phyloP scores from a whole-genome alignment of 1,140 invertebrate genomes.

The Antheraea pernyi region DNA sequence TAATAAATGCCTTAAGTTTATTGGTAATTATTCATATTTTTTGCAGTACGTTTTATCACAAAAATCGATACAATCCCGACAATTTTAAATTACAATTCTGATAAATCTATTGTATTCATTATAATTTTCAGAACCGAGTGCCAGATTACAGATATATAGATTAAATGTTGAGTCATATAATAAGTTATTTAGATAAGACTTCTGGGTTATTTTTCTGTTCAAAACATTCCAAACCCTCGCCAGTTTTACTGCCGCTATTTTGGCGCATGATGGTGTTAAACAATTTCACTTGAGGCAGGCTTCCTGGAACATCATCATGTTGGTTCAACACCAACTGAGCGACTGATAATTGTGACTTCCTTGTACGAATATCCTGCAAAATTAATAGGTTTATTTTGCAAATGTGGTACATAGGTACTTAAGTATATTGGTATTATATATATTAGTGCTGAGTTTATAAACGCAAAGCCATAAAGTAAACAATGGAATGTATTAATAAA shows the following conservation, averaged over 20 bases:
- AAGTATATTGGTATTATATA: neutral
- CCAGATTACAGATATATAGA: neutral
- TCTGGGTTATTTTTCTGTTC: constrained; percentile 2
- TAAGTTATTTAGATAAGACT: neutral
- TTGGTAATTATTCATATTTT: too few relatives aligned
- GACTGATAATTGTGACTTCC: constrained; percentile 5
- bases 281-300: constrained; percentile 15
- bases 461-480: too few relatives aligned
- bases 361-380: constrained; percentile 10
- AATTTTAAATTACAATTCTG: too few relatives aligned
- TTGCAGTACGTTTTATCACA: too few relatives aligned
- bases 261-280: constrained; percentile 9
- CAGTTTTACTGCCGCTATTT: neutral
- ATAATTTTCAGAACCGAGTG: too few relatives aligned
- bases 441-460: too few relatives aligned
- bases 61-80: too few relatives aligned
- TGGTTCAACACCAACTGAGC: neutral
- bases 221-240: neutral
- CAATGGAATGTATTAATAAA: too few relatives aligned
- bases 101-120: too few relatives aligned
- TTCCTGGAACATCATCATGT: neutral
- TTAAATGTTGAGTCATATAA: neutral
- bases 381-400: neutral
- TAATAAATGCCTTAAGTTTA: too few relatives aligned
- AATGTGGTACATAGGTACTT: neutral